Evolutionary conservation across 2,113 vertebrate genomes (phyloP), one percentile per base, ranked within the genome.

Genomic region (Melanerpes aurifrons): DNA sequence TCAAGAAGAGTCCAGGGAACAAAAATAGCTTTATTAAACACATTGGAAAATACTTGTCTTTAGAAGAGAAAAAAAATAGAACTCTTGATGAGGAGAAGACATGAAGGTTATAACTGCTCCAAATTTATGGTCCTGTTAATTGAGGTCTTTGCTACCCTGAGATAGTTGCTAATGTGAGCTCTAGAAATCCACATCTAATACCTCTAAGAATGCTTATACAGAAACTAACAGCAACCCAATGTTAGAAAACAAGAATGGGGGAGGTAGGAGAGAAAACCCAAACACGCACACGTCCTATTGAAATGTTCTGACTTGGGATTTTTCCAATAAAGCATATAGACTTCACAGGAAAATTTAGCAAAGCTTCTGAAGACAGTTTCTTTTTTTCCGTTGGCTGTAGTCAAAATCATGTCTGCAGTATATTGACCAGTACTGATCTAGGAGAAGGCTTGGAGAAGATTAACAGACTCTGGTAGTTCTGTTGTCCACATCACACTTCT

Each of bases 261-360:
- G 81, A 95, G 87, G 82, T 73, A 85, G 47, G 75, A 89, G 74
- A 94, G 92, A 95, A 82, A 94, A 85, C 24, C 29, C 47, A 16
- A 87, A 89, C 32, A 89, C 66, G 50, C 73, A 79, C 58, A 67
- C 85, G 90, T 94, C 86, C 81, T 56, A 88, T 84, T 90, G 92
- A 92, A 96, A 82, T 89, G 81, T 76, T 94, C 82, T 68, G 64
- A 14, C 47, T 96, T 92, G 92, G 84, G 86, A 90, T 82, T 87
- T 96, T 89, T 93, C 74, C 91, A 92, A 6, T 57, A 75, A 90
- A 94, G 73, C 47, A 74, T 90, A 75, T 28, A 86, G 70, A 43
- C 63, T 92, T 92, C 90, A 70, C 80, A 90, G 83, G 67, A 94
- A 59, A 59, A 67, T 24, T 32, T 56, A 66, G n/a, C 26, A 64